These are phyloP conservation scores for Polylopha cassiicola DNA, from an alignment of 2,888 invertebrate species.

Conservation along the genomic window DNA sequence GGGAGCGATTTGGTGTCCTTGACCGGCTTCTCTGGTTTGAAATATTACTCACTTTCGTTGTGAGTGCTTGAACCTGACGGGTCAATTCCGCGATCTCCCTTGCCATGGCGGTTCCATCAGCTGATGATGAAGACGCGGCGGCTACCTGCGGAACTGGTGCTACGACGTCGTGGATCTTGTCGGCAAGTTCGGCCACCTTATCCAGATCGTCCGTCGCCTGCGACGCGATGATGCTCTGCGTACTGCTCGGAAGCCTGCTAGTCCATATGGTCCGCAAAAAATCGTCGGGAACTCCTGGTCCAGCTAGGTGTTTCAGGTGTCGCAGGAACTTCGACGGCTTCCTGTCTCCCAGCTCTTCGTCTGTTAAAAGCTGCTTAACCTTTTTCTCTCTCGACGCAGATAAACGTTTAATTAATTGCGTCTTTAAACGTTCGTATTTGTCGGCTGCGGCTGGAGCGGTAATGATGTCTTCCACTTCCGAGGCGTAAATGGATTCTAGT, in stretches of 20 bases:
- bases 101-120: neutral
- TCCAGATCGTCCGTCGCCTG: constrained; percentile 17
- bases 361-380: neutral
- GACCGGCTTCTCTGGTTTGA: neutral
- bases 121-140: neutral
- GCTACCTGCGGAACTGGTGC: constrained; percentile 14
- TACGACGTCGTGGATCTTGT: constrained; percentile 22
- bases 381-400: constrained; percentile 4
- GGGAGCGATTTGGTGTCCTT: neutral
- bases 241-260: constrained; percentile 4
- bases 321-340: constrained; percentile 11
- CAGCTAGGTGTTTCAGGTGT: constrained; percentile 6
- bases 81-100: too few relatives aligned
- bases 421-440: constrained; percentile 11
- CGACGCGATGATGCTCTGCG: constrained; percentile 22
- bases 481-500: neutral
- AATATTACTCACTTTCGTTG: neutral
- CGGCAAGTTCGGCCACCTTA: constrained; percentile 23
- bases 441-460: neutral
- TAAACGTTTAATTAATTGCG: constrained; percentile 3
- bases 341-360: constrained; percentile 13
- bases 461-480: neutral
- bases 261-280: constrained; percentile 10
- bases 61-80: too few relatives aligned
- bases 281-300: constrained; percentile 10